Evolutionary conservation across 2,113 vertebrate species (phyloP).

Genomic region (Phycodurus eques): DNA sequence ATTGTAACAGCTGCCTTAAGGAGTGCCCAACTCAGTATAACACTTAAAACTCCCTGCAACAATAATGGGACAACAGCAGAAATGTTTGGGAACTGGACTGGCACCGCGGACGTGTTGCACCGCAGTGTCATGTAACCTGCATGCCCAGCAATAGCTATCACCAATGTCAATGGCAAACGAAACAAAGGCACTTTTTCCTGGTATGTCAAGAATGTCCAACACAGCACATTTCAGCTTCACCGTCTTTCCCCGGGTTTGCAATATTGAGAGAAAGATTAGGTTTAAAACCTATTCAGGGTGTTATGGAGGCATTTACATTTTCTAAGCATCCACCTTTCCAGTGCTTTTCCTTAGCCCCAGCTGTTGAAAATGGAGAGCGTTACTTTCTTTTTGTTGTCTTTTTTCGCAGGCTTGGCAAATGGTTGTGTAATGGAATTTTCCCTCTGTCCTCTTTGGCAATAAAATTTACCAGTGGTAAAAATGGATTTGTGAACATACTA

Average conservation of each 20-base stretch:
- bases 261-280: slow-evolving; percentile 30
- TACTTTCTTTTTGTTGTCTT: background rate
- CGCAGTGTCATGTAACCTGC: slow-evolving; percentile 24
- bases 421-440: background rate
- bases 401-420: background rate
- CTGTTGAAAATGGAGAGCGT: background rate
- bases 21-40: background rate
- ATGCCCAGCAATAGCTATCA: slow-evolving; percentile 17
- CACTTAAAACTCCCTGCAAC: background rate
- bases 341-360: background rate
- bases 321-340: background rate
- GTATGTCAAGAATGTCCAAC: slow-evolving; percentile 68
- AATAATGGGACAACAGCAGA: background rate
- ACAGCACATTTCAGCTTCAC: slow-evolving; percentile 58
- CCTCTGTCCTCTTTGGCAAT: background rate
- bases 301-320: background rate
- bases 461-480: background rate
- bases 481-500: background rate
- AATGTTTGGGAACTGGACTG: slow-evolving; percentile 14
- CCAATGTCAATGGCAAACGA: slow-evolving; percentile 44
- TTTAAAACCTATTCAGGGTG: slow-evolving; percentile 14
- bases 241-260: slow-evolving; percentile 41
- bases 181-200: slow-evolving; percentile 57
- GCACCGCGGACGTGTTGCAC: slow-evolving; percentile 13
- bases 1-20: background rate